Base-by-base conservation (phyloP, 2,797 vertebrate genomes). In the Squalus acanthias region DNA sequence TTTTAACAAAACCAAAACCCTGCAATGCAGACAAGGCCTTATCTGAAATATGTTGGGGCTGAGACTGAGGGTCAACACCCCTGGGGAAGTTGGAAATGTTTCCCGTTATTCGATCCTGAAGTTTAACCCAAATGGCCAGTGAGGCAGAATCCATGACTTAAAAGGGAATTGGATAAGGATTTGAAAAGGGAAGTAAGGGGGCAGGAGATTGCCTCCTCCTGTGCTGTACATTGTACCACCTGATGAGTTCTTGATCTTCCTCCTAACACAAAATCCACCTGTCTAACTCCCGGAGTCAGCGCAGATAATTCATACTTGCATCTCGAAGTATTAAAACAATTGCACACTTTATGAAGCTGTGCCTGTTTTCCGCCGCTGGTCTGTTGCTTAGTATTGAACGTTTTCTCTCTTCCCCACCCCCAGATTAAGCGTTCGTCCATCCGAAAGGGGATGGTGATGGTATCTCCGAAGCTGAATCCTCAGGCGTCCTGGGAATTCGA, bases 371-470 rank as follows among this genome's bases (percentile, higher is more conserved):
- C 15, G 1, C 29, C 2, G 10, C 88, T 63, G 50, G 7, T 46
- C 85, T 1, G 22, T 2, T 0, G 20, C 50, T 3, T 20, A 33
- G 57, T 60, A 1, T 63, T 33, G 50, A n/a, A 33, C 7, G 57
- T 88, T 17, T 96, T 17, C 33, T 46, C 39, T 72, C 20, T 67
- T 22, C 53, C 76, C n/a, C 50, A 22, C 33, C 88, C 63, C n/a
- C 97, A 99, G 99, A 99, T 99, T 97, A 99, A 99, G 96, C 99
- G 99, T 67, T 99, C 99, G 0, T 98, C 98, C n/a, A 99, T 99
- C 97, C 98, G 99, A 97, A 99, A 99, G 97, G 99, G 99, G 96
- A 99, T 99, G 99, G 99, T 99, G 96, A 99, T 99, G 99, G 98
- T 99, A 85, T 99, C 99, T 3, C 99, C 99, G 0, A 98, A 98